Conservation (phyloP, 2,888 invertebrate species). For the Electrophaes corylata region DNA sequence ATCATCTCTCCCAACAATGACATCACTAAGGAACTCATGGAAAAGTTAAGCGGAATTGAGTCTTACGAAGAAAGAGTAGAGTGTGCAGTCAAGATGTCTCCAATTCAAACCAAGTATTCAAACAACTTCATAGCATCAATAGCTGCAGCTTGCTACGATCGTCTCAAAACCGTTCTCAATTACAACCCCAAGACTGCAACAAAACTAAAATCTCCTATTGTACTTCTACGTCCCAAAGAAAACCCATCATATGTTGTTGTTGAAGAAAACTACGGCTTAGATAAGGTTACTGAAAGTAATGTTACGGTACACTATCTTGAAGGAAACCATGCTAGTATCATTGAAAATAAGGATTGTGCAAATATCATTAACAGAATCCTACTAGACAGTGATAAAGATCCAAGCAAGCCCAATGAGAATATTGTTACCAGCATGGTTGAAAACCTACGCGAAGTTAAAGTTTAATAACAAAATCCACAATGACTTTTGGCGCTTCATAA, state of each 20-base stretch:
- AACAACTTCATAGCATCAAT: constrained; percentile 57
- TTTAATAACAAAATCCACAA: constrained; percentile 33
- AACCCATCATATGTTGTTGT: constrained; percentile 75
- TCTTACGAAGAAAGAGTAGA: constrained; percentile 85
- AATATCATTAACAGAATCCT: constrained; percentile 84
- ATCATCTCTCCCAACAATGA: constrained; percentile 71
- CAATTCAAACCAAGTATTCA: constrained; percentile 68
- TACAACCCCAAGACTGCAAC: constrained; percentile 72
- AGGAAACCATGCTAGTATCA: constrained; percentile 88
- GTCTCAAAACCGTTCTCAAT: constrained; percentile 80
- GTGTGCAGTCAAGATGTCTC: constrained; percentile 65
- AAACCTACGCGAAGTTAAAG: constrained; percentile 58
- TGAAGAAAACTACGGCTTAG: constrained; percentile 87
- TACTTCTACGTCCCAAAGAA: constrained; percentile 86
- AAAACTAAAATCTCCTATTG: constrained; percentile 84
- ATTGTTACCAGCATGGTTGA: constrained; percentile 70
- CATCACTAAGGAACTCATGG: constrained; percentile 60
- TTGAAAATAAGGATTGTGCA: constrained; percentile 86
- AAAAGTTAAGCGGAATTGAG: constrained; percentile 78
- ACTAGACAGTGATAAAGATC: constrained; percentile 48
- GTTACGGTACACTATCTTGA: constrained; percentile 87
- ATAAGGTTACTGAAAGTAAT: constrained; percentile 81
- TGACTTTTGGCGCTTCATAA: not conserved
- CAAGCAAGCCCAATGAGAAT: constrained; percentile 58
- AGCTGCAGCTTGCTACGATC: constrained; percentile 67